Evolutionary conservation across 2,888 invertebrate species (phyloP).

Genomic region (Asteroscopus sphinx): DNA sequence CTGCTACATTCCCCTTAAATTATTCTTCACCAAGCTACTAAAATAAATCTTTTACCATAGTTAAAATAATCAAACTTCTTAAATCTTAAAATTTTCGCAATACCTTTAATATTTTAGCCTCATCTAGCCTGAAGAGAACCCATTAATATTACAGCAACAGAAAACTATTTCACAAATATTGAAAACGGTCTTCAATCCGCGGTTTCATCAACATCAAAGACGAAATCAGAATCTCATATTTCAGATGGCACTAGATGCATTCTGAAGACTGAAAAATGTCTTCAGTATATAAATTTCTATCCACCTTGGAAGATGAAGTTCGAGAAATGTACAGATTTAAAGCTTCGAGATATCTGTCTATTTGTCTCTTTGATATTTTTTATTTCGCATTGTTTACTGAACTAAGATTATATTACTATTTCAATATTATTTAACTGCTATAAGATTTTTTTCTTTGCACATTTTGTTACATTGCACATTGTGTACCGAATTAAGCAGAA

Average conservation of each 20-base stretch:
- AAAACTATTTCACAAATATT: conserved; percentile 74
- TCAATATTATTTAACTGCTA: too few species aligned
- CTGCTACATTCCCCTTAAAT: too few species aligned
- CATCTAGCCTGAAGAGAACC: conserved; percentile 57
- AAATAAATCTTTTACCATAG: background rate
- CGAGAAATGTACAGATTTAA: conserved; percentile 28
- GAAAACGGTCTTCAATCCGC: conserved; percentile 62
- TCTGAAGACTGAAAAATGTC: conserved; percentile 63
- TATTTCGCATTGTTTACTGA: conserved; percentile 2
- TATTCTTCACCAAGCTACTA: background rate
- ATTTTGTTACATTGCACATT: too few species aligned
- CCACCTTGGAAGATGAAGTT: conserved; percentile 22
- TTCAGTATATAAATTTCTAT: conserved; percentile 53
- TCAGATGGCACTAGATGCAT: conserved; percentile 46
- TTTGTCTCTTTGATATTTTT: conserved; percentile 7
- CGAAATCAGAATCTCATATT: conserved; percentile 65
- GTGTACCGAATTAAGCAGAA: too few species aligned
- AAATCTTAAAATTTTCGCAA: conserved; percentile 15
- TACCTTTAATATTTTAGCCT: conserved; percentile 28
- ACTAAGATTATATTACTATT: background rate
- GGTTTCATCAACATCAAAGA: conserved; percentile 67
- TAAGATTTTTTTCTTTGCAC: too few species aligned
- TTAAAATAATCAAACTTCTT: conserved; percentile 6
- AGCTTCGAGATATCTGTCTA: conserved; percentile 12
- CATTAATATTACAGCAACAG: conserved; percentile 68